Evolutionary conservation across 2,888 invertebrate genomes (phyloP).

Genomic region (Lydus trimaculatus): DNA sequence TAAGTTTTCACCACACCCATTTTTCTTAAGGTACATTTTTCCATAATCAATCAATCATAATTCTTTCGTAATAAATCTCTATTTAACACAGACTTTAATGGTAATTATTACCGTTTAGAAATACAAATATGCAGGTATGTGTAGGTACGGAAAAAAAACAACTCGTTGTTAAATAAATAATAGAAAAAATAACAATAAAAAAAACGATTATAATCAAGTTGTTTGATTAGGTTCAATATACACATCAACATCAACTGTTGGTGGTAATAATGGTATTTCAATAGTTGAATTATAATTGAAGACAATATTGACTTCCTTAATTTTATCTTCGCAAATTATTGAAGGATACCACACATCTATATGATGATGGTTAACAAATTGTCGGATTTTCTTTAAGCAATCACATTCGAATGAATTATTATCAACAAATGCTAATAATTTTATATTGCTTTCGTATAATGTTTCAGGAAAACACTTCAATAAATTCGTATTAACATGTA

Average conservation of each 20-base stretch:
- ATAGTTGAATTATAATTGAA: conserved; percentile 46
- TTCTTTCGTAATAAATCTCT: neutral
- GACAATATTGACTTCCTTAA: conserved; percentile 41
- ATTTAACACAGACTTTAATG: neutral
- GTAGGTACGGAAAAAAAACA: neutral
- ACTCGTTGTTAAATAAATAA: neutral
- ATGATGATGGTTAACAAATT: conserved; percentile 42
- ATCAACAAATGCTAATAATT: conserved; percentile 44
- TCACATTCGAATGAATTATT: conserved; percentile 49
- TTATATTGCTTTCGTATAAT: conserved; percentile 36
- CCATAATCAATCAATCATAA: neutral
- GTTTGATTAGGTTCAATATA: conserved; percentile 20
- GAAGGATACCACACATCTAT: conserved; percentile 46
- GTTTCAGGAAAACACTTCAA: conserved; percentile 47
- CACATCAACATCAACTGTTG: conserved; percentile 27
- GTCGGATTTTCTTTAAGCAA: conserved; percentile 47
- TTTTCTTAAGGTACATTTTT: neutral
- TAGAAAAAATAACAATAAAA: neutral
- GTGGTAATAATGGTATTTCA: conserved; percentile 41
- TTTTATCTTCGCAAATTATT: conserved; percentile 45
- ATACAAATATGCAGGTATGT: neutral
- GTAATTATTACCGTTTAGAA: neutral
- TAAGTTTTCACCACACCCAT: neutral
- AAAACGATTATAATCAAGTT: neutral
- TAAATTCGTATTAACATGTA: conserved; percentile 47